Conservation (phyloP, 2,113 vertebrate species). For the Herpailurus yagouaroundi region DNA sequence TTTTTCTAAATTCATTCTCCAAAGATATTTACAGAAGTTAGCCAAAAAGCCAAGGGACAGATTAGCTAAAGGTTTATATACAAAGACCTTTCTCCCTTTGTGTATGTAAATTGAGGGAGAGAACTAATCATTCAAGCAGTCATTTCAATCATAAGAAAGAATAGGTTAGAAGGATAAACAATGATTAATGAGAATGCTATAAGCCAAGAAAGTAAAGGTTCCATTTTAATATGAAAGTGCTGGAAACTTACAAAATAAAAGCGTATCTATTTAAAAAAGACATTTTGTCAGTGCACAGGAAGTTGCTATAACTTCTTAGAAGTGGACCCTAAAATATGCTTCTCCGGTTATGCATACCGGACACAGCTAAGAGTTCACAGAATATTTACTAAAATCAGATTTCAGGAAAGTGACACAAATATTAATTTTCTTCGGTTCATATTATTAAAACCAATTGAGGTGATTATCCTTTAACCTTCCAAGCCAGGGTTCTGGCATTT, state of each 20-base stretch:
- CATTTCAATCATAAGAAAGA: conserved; percentile 39
- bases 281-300: not conserved
- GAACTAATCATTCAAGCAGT: conserved; percentile 40
- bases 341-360: not conserved
- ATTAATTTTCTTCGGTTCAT: not conserved
- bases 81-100: not conserved
- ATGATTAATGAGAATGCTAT: conserved; percentile 27
- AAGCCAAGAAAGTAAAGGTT: conserved; percentile 18
- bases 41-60: conserved; percentile 40
- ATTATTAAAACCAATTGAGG: not conserved
- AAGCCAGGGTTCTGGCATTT: not conserved
- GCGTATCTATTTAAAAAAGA: not conserved
- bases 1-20: conserved; percentile 57
- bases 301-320: not conserved
- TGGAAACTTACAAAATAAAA: conserved; percentile 14
- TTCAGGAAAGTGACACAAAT: not conserved
- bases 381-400: not conserved
- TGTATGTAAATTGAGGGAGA: not conserved
- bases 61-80: not conserved
- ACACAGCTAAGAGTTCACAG: not conserved
- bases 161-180: conserved; percentile 17
- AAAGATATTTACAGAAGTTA: conserved; percentile 54
- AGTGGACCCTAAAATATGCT: not conserved
- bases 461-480: not conserved
- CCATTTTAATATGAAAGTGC: conserved; percentile 26